These are phyloP conservation scores for Hemiprocne comata DNA, from an alignment of 2,113 vertebrate genomes.

Conservation along the genomic window DNA sequence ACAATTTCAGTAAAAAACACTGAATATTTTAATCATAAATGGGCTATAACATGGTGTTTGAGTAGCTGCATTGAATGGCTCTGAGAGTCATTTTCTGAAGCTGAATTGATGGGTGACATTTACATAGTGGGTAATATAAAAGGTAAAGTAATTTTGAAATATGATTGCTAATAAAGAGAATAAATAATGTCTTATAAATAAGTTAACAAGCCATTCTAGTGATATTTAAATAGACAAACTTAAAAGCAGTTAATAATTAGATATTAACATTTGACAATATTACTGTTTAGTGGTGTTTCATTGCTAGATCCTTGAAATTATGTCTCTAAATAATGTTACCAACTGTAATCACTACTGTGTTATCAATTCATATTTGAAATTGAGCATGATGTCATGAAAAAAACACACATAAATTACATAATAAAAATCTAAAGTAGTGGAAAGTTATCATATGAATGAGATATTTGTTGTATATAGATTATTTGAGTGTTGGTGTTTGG, in stretches of 20 bases:
- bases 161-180: slow-evolving; percentile 56
- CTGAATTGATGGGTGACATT: slow-evolving; percentile 58
- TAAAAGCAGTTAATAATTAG: slow-evolving; percentile 62
- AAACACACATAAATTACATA: neutral
- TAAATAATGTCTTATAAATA: slow-evolving; percentile 65
- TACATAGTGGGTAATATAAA: slow-evolving; percentile 48
- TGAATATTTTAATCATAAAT: slow-evolving; percentile 44
- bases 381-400: neutral
- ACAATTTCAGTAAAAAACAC: neutral
- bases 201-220: slow-evolving; percentile 45
- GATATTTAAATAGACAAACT: slow-evolving; percentile 26
- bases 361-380: slow-evolving; percentile 17
- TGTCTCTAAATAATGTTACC: slow-evolving; percentile 14
- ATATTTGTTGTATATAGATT: neutral
- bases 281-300: slow-evolving; percentile 28
- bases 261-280: slow-evolving; percentile 28
- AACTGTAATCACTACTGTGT: neutral
- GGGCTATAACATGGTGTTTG: slow-evolving; percentile 24
- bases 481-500: neutral
- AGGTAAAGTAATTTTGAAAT: slow-evolving; percentile 52
- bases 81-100: slow-evolving; percentile 22
- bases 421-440: neutral
- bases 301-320: slow-evolving; percentile 34
- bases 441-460: neutral
- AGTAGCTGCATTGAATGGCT: slow-evolving; percentile 33